Base-by-base conservation (phyloP, 2,888 invertebrate species). In the Quadriops clusia region DNA sequence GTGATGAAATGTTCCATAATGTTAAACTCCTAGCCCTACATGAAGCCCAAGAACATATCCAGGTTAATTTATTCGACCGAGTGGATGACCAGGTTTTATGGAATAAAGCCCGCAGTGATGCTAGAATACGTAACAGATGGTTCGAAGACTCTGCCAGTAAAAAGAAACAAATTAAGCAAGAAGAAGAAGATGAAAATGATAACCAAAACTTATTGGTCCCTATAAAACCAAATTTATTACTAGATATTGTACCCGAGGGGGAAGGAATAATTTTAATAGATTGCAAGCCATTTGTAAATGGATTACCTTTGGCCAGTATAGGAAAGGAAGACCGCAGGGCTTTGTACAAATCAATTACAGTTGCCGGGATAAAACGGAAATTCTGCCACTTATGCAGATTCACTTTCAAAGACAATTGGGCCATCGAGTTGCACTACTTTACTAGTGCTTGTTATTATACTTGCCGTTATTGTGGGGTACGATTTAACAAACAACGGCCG, bases 391-490 rank as follows among this genome's bases (percentile, higher is more conserved):
- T 60, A 11, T 61, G 61, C 39, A 47, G 61, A 7, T 60, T 59
- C 39, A 57, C 55, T 4, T 61, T 60, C 33, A 61, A 61, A 41
- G 61, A 61, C 38, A 61, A 60, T 32, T 61, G 61, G 61, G 58
- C 60, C 2, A 60, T 61, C 9, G 61, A 61, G 35, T 50, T 53
- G 7, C 61, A 61, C 33, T 61, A 60, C 36, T 54, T 60, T 36
- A 58, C 57, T 3, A 45, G 47, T 13, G 55, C 56, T 8, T 61
- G 61, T 34, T 51, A 52, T 40, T 60, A 56, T 34, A 58, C 61
- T 3, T 61, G 61, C 34, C 47, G 56, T 20, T 53, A 45, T 41
- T 59, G 60, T 33, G 61, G 60, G 4, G 52, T 57, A 41, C 47
- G 58, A n/a, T 61, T 58, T 39, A 60, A 60, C 37, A 60, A 60